Base-by-base conservation (phyloP, 2,113 vertebrate species). In the Percina caprodes region DNA sequence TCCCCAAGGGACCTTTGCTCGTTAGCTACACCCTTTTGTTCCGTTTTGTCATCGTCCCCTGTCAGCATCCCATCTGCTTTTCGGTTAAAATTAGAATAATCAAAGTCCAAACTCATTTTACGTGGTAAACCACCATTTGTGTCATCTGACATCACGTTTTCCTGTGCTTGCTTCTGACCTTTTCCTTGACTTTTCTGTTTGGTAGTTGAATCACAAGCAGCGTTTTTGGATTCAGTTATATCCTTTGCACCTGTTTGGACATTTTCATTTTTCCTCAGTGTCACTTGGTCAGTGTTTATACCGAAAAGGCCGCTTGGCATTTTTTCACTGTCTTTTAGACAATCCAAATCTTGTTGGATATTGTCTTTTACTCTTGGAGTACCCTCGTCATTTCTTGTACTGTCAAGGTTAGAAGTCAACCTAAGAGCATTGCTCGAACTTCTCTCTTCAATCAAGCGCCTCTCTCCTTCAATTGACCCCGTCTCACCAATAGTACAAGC, bases 401-500 rank as follows among this genome's bases (percentile, higher is more conserved):
- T 82, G 56, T 86, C 52, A 90, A 78, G 79, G 61, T 79, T 66
- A 88, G 88, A 86, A 63, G 88, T 88, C 63, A 91, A 84, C 42
- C 82, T 91, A 89, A 86, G 76, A 89, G 46, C 75, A 75, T 86
- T 84, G 65, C 68, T 80, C 18, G 85, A 89, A 86, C 84, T 86
- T 77, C 86, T 90, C 89, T 92, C 88, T 86, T 93, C 80, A 90
- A 83, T 89, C 89, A 92, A 91, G 89, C 78, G 89, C 83, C 84
- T 86, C 68, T 91, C 82, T 86, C 82, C 90, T 90, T 92, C 92
- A 92, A 87, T 87, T 82, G 89, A 87, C 66, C 65, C 92, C 89
- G 81, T 92, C 88, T 87, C 86, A 77, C 81, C 90, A 86, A 90
- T 76, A 80, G 92, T 77, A 91, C 84, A 88, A 14, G 72, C 92